These are phyloP conservation scores for Mobula birostris DNA, from an alignment of 2,113 vertebrate species.

Conservation along the genomic window DNA sequence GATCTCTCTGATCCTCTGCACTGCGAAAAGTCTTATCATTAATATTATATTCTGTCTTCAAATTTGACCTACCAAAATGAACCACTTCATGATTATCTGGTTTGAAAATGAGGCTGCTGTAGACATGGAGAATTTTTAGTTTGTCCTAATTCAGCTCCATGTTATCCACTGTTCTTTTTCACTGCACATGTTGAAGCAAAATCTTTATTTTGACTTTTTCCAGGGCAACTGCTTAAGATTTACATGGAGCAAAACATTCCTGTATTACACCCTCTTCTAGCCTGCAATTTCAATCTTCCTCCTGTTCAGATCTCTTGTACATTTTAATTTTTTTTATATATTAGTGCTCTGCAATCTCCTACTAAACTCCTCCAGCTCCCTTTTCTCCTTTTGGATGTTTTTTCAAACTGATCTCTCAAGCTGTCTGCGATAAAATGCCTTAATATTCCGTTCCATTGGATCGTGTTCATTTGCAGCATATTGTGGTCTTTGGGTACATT, in stretches of 20 bases:
- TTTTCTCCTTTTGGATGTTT: not conserved
- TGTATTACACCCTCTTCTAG: not conserved
- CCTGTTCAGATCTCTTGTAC: not conserved
- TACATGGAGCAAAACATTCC: not conserved
- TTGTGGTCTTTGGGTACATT: not conserved
- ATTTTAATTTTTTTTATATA: not conserved
- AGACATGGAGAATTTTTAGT: not conserved
- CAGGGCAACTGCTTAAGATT: not conserved
- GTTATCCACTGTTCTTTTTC: not conserved
- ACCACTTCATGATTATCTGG: no score
- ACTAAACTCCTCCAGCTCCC: not conserved
- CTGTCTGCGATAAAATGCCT: not conserved
- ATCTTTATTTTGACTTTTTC: conserved; percentile 6
- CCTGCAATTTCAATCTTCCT: not conserved
- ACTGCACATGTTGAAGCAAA: not conserved
- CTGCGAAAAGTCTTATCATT: no score
- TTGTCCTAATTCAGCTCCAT: not conserved
- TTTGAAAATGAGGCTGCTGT: not conserved
- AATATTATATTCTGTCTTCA: no score
- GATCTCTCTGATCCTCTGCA: no score
- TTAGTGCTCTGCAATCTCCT: not conserved
- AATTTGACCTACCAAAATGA: no score
- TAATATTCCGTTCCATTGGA: not conserved
- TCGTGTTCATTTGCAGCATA: not conserved
- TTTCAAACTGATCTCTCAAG: not conserved